Evolutionary conservation across 2,888 invertebrate genomes (phyloP).

Genomic region (Leptinotarsa peninsularis): DNA sequence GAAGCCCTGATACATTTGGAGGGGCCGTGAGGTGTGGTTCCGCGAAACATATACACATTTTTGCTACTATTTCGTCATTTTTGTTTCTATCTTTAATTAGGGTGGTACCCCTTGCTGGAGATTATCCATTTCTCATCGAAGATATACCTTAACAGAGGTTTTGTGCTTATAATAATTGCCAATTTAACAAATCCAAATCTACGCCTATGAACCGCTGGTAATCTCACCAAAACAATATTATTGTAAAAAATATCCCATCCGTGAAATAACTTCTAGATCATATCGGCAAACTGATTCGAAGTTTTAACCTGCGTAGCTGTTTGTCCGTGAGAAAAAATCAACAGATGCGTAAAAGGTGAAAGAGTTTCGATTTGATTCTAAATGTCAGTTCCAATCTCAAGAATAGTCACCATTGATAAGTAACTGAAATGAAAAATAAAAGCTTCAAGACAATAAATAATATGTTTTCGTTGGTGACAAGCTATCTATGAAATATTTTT

Average conservation of each 20-base stretch:
- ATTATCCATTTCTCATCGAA: too few species aligned
- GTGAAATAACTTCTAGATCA: constrained; percentile 2
- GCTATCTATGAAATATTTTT: too few species aligned
- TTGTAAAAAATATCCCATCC: not conserved
- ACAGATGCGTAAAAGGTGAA: not conserved
- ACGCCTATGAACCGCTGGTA: not conserved
- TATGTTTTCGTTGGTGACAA: not conserved
- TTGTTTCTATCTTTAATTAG: too few species aligned
- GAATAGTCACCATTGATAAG: not conserved
- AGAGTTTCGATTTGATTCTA: not conserved
- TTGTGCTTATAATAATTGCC: too few species aligned
- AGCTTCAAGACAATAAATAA: not conserved
- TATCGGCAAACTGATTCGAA: constrained; percentile 3
- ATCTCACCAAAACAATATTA: constrained; percentile 2
- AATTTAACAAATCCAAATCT: not conserved
- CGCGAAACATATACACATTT: too few species aligned
- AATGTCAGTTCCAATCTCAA: not conserved
- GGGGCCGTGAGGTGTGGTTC: too few species aligned
- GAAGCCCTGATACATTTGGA: too few species aligned
- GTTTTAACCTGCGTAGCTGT: not conserved
- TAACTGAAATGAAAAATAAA: not conserved
- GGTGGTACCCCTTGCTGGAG: too few species aligned
- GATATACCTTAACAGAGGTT: too few species aligned
- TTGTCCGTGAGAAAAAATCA: not conserved
- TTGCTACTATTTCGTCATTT: too few species aligned